Evolutionary conservation across 2,888 invertebrate species (phyloP).

Genomic region (Leptinotarsa haldemani): DNA sequence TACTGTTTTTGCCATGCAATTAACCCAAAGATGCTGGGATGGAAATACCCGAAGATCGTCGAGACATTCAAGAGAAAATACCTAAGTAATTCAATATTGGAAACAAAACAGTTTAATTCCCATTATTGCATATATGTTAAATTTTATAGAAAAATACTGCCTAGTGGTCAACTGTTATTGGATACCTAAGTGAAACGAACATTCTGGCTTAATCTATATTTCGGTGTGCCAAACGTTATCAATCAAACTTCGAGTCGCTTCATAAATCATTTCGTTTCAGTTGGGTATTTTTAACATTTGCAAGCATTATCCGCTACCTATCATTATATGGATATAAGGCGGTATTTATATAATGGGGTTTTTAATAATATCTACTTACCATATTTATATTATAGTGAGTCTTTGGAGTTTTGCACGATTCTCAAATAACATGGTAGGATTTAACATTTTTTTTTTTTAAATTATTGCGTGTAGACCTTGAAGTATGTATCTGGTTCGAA

Average conservation of each 20-base stretch:
- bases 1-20: slow-evolving; percentile 1
- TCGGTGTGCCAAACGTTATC: slow-evolving; percentile 11
- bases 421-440: neutral
- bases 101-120: neutral
- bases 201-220: neutral
- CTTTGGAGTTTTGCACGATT: slow-evolving; percentile 5
- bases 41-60: slow-evolving; percentile 6
- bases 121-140: neutral
- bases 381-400: slow-evolving; percentile 4
- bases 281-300: neutral
- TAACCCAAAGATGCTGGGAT: slow-evolving; percentile 11
- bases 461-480: neutral
- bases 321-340: slow-evolving; percentile 10
- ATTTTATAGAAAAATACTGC: slow-evolving; percentile 4
- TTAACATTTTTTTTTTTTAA: neutral
- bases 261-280: neutral
- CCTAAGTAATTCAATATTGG: slow-evolving; percentile 14
- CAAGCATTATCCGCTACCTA: neutral
- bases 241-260: neutral
- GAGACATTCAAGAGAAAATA: slow-evolving; percentile 20
- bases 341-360: neutral
- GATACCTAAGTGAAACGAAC: neutral
- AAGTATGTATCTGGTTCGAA: neutral
- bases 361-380: slow-evolving; percentile 5
- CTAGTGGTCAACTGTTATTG: neutral